A percentile compares a stretch with the other conserved stretches of the same genome.
These are phyloP conservation scores for Oreochromis aureus DNA, from an alignment of 2,113 vertebrate species.

Conservation along the genomic window DNA sequence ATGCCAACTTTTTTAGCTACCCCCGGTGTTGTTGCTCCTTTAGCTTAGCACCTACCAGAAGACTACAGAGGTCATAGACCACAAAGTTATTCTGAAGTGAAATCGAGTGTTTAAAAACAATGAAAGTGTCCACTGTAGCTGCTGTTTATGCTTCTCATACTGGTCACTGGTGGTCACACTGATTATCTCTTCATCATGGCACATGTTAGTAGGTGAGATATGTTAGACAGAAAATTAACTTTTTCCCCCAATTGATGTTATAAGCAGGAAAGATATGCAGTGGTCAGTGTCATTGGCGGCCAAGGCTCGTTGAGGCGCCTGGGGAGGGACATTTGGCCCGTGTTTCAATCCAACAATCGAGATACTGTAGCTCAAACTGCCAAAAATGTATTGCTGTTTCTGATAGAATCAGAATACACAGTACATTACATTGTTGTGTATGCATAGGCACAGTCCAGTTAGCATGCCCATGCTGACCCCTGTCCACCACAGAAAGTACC, in stretches of 20 bases:
- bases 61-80: background rate
- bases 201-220: background rate
- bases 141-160: background rate
- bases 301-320: background rate
- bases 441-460: background rate
- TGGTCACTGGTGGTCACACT: background rate
- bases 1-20: background rate
- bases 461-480: background rate
- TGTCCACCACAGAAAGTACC: background rate
- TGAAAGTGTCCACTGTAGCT: background rate
- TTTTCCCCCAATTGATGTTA: background rate
- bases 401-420: background rate
- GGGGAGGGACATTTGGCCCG: background rate
- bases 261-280: background rate
- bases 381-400: background rate
- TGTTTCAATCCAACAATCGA: background rate
- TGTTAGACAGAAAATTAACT: background rate
- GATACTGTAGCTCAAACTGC: background rate
- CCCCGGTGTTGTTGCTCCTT: background rate
- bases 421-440: background rate
- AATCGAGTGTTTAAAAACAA: background rate
- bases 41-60: background rate
- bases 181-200: background rate
- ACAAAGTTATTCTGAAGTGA: background rate
- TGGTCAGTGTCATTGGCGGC: background rate